Percentiles rank a stretch among this genome's conserved stretches.
Conservation (phyloP, 2,113 vertebrate species). For the Galbula dea region DNA sequence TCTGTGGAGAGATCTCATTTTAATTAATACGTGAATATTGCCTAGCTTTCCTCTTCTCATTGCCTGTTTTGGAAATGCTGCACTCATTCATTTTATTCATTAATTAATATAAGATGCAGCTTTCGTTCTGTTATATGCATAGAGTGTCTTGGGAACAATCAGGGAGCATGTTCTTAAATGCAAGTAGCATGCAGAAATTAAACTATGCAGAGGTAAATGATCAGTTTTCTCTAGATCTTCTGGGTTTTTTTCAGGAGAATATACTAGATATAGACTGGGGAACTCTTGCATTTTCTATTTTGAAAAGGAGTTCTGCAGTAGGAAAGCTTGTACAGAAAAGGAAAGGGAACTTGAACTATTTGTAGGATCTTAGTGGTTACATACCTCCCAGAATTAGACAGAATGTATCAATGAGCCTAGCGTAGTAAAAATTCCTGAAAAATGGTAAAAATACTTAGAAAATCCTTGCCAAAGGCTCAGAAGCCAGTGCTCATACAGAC, state of each 20-base stretch:
- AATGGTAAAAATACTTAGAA: neutral
- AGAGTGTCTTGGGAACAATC: neutral
- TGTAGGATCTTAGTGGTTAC: neutral
- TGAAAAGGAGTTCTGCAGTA: neutral
- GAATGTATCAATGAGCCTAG: neutral
- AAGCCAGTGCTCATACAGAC: neutral
- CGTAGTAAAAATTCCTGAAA: neutral
- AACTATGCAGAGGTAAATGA: neutral
- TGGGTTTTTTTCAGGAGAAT: conserved; percentile 1
- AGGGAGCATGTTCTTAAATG: neutral
- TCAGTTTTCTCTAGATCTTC: neutral
- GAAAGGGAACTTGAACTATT: neutral
- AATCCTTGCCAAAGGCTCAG: neutral
- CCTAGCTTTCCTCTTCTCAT: neutral
- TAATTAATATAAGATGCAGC: conserved; percentile 30
- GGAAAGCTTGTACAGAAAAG: neutral
- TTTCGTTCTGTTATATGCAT: neutral
- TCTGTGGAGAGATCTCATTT: neutral
- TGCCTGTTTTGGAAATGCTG: neutral
- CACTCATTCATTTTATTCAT: neutral
- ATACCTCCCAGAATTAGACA: neutral
- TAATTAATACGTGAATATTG: neutral
- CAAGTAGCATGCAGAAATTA: neutral
- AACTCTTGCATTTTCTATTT: neutral
- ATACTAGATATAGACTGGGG: neutral